phyloP scores from a whole-genome alignment of 1,140 invertebrate species.

The Hestina assimilis region DNA sequence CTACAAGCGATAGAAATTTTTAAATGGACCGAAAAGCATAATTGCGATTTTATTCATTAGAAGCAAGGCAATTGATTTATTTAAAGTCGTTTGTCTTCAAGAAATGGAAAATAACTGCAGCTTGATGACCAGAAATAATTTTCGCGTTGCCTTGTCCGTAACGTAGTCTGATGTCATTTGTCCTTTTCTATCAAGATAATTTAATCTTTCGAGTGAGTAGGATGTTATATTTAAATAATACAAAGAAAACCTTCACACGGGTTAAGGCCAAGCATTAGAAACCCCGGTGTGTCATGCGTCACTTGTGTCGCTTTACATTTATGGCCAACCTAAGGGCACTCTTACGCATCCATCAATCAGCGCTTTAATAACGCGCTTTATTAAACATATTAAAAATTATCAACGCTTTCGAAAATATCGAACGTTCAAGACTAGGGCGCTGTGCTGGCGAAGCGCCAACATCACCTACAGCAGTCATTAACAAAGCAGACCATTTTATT shows the following conservation, averaged over 20 bases:
- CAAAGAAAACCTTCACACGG: not conserved
- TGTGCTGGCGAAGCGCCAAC: slow-evolving; percentile 15
- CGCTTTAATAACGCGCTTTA: slow-evolving; percentile 4
- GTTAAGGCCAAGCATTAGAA: not conserved
- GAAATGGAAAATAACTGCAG: too few species aligned
- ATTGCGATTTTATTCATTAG: too few species aligned
- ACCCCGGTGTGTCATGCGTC: not conserved
- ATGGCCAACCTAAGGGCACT: not conserved
- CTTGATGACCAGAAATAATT: too few species aligned
- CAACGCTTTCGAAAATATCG: slow-evolving; percentile 24
- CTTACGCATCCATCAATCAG: not conserved
- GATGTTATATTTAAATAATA: not conserved
- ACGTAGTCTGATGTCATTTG: too few species aligned
- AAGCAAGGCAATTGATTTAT: too few species aligned
- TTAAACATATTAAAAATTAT: slow-evolving; percentile 13
- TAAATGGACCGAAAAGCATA: too few species aligned
- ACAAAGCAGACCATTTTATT: slow-evolving; percentile 12
- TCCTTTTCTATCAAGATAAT: not conserved
- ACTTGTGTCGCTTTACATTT: not conserved
- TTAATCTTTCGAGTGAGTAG: not conserved
- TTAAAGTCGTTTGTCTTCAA: too few species aligned
- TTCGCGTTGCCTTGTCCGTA: too few species aligned
- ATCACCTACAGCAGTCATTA: slow-evolving; percentile 21
- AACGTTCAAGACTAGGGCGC: slow-evolving; percentile 19
- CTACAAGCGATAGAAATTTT: too few species aligned